Percentiles rank a stretch among this genome's conserved stretches.
Evolutionary conservation across 37 sponge, comb jelly and placozoan genomes (phyloP).

Genomic region (Spongilla lacustris): DNA sequence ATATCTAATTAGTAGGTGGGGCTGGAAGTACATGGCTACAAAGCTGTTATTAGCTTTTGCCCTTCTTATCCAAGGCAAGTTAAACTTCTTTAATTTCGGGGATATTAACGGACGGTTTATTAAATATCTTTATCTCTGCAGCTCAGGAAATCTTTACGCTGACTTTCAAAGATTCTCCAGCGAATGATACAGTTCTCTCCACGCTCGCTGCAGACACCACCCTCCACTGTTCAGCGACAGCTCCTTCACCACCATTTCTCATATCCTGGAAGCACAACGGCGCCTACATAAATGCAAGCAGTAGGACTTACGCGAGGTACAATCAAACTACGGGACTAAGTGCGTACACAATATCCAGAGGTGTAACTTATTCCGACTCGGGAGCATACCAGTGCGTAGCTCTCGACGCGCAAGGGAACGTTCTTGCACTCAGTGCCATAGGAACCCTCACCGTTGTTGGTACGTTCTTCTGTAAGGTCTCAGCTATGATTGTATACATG

Average conservation of each 20-base stretch:
- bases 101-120: not conserved
- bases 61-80: not conserved
- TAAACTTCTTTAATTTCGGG: not conserved
- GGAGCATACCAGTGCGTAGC: slow-evolving; percentile 60
- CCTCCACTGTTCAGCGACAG: slow-evolving; percentile 27
- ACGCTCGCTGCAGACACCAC: slow-evolving; percentile 9
- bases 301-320: slow-evolving; percentile 13
- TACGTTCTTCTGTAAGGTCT: not conserved
- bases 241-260: slow-evolving; percentile 8
- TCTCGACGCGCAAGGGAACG: not conserved
- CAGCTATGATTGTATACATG: not conserved
- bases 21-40: not conserved
- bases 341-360: slow-evolving; percentile 1
- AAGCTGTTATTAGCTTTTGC: not conserved
- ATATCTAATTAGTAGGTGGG: not conserved
- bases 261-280: slow-evolving; percentile 33
- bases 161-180: slow-evolving; percentile 44
- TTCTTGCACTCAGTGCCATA: slow-evolving; percentile 12
- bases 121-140: not conserved
- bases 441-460: slow-evolving; percentile 57
- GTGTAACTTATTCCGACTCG: slow-evolving; percentile 37
- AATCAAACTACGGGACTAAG: slow-evolving; percentile 25
- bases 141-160: not conserved
- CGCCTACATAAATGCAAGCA: not conserved
- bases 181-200: slow-evolving; percentile 15